Evolutionary conservation across 2,113 vertebrate genomes (phyloP).

Genomic region (Ciconia maguari): DNA sequence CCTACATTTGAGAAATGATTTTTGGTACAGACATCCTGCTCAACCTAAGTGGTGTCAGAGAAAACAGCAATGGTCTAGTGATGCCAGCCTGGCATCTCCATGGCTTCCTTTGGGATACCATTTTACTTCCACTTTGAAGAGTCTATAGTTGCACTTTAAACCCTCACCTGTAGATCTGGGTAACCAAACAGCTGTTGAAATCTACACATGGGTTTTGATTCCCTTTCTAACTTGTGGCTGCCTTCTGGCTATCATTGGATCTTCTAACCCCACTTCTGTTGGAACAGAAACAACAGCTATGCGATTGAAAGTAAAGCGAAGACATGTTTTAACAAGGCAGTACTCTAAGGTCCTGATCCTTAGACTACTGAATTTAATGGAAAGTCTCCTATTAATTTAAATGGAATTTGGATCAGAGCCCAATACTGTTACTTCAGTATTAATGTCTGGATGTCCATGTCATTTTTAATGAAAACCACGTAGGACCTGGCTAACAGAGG

Average conservation of each 20-base stretch:
- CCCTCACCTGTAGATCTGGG: neutral
- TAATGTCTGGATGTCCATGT: neutral
- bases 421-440: neutral
- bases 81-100: neutral
- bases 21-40: neutral
- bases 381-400: neutral
- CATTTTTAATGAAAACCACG: neutral
- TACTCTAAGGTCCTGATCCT: neutral
- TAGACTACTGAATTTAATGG: neutral
- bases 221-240: neutral
- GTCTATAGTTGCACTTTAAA: neutral
- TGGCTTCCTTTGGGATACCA: neutral
- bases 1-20: neutral
- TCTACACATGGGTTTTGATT: neutral
- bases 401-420: neutral
- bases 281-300: neutral
- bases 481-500: neutral
- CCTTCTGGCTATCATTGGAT: neutral
- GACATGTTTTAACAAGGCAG: neutral
- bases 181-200: neutral
- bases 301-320: neutral
- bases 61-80: neutral
- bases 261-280: neutral
- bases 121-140: neutral
- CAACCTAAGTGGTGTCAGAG: neutral